A percentile compares a stretch with the other conserved stretches of the same genome.
Conservation (phyloP, 2,888 invertebrate species). For the Xanthorhoe spadicearia region DNA sequence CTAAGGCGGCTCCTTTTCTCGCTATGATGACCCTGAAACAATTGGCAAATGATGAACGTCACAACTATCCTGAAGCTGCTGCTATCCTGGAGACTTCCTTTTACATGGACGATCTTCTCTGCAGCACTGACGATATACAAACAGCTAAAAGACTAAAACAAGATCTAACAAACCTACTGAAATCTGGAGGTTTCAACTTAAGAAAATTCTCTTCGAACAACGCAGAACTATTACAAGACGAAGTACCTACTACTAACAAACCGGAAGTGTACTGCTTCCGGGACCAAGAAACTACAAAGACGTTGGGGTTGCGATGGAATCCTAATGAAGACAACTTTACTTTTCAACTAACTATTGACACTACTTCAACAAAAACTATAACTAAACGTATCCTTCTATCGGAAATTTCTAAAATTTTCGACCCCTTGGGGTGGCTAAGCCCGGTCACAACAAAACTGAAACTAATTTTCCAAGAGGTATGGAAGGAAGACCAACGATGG, state of each 20-base stretch:
- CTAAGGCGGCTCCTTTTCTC: background rate
- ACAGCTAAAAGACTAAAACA: slow-evolving; percentile 14
- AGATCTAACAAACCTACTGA: slow-evolving; percentile 28
- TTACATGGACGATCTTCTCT: slow-evolving; percentile 31
- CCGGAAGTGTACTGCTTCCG: slow-evolving; percentile 2
- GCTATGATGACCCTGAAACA: slow-evolving; percentile 43
- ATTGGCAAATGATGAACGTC: slow-evolving; percentile 28
- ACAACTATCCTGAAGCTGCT: slow-evolving; percentile 16
- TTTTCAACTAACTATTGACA: slow-evolving; percentile 13
- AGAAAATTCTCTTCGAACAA: slow-evolving; percentile 34
- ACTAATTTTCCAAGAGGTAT: slow-evolving; percentile 15
- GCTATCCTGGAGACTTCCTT: slow-evolving; percentile 17
- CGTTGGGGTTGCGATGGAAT: slow-evolving; percentile 24
- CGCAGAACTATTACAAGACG: slow-evolving; percentile 4
- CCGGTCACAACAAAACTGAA: slow-evolving; percentile 20
- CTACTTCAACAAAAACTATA: slow-evolving; percentile 1
- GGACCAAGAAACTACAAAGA: slow-evolving; percentile 24
- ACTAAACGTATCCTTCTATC: slow-evolving; percentile 16
- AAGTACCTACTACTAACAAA: slow-evolving; percentile 11
- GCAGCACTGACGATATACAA: slow-evolving; percentile 15
- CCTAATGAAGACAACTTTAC: slow-evolving; percentile 17
- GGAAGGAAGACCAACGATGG: slow-evolving; percentile 18
- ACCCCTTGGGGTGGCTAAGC: slow-evolving; percentile 16
- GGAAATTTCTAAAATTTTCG: slow-evolving; percentile 24
- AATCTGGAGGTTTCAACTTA: slow-evolving; percentile 36